Conservation (phyloP, 1,140 invertebrate species). For the Zaprionus kolodkinae region DNA sequence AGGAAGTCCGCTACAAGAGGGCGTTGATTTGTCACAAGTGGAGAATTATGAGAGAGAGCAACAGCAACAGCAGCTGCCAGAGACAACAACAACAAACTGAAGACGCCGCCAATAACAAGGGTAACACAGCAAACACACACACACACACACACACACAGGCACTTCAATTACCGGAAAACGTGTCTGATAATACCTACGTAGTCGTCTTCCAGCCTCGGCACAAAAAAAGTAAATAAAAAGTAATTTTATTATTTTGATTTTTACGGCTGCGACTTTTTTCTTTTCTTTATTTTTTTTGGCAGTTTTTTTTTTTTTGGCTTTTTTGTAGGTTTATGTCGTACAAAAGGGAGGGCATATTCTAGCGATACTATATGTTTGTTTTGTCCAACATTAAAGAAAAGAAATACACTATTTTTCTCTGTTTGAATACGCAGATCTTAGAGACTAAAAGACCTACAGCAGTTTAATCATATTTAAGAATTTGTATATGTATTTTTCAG, state of each 20-base stretch:
- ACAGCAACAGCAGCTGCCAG: conserved; percentile 60
- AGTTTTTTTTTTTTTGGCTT: conserved; percentile 26
- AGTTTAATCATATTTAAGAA: no score
- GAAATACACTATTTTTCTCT: no score
- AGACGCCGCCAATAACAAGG: conserved; percentile 18
- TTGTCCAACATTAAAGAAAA: no score
- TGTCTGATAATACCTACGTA: conserved; percentile 71
- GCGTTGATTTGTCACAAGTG: conserved; percentile 80
- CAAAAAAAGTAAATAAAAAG: conserved; percentile 74
- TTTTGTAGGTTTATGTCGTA: conserved; percentile 4
- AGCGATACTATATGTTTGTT: neutral
- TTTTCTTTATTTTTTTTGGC: conserved; percentile 20
- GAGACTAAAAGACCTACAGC: no score
- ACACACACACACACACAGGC: conserved; percentile 31
- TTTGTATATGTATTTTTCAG: no score
- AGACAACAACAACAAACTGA: conserved; percentile 15
- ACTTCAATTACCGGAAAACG: conserved; percentile 81
- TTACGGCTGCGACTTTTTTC: conserved; percentile 38
- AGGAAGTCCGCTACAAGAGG: conserved; percentile 77
- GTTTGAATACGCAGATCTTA: no score
- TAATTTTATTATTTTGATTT: conserved; percentile 74
- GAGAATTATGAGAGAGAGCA: conserved; percentile 70
- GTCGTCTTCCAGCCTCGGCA: conserved; percentile 1
- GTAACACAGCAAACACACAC: conserved; percentile 23
- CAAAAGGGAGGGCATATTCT: neutral